Evolutionary conservation across 2,113 vertebrate genomes (phyloP).

Genomic region (Calyptommatus sinebrachiatus): DNA sequence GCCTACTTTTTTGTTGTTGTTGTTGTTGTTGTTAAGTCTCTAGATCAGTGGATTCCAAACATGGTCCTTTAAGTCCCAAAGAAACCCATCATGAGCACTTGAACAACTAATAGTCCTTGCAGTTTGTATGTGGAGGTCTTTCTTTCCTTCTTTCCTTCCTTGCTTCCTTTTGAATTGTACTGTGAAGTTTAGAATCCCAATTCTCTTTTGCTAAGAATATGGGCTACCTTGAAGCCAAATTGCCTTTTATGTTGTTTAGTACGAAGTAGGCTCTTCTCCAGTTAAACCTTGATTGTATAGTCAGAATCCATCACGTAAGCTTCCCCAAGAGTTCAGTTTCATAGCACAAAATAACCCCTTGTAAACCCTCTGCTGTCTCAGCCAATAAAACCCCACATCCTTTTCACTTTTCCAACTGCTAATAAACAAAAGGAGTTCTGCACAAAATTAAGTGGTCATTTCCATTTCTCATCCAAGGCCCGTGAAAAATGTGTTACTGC

Average conservation of each 20-base stretch:
- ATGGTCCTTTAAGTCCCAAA: no score
- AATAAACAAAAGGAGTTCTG: neutral
- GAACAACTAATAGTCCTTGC: no score
- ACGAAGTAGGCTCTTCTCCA: neutral
- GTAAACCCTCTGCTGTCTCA: neutral
- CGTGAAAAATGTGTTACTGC: fast-evolving
- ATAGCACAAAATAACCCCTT: neutral
- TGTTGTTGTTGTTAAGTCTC: no score
- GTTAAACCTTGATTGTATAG: neutral
- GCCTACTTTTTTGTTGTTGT: no score
- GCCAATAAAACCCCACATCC: neutral
- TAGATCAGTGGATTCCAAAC: no score
- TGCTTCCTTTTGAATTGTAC: no score
- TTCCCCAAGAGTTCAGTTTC: neutral
- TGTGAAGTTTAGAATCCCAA: neutral
- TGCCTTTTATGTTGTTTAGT: neutral
- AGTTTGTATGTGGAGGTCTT: no score
- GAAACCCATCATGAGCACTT: no score
- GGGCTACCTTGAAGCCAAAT: neutral
- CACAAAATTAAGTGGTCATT: neutral
- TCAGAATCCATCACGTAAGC: neutral
- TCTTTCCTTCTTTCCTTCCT: no score
- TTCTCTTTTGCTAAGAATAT: neutral
- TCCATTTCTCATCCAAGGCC: neutral
- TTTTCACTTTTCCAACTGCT: neutral